These are phyloP conservation scores for Tromatobia lineatoria DNA, from an alignment of 2,888 invertebrate genomes.

Conservation along the genomic window DNA sequence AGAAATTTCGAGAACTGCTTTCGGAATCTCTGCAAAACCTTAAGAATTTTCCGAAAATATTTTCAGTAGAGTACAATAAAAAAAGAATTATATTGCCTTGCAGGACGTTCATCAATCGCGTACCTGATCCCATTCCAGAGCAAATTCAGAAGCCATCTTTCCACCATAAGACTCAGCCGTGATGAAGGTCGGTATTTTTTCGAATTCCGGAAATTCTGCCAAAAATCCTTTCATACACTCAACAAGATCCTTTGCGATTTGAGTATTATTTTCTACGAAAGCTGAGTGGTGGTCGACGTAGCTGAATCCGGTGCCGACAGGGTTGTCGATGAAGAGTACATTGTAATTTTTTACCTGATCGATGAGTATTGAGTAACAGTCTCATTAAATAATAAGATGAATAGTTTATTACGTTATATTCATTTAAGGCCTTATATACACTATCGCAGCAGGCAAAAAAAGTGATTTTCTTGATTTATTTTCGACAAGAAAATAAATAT, in stretches of 20 bases:
- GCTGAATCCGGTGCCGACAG: slow-evolving; percentile 95
- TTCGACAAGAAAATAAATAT: no score
- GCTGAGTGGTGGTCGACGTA: slow-evolving; percentile 88
- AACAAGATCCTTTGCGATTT: slow-evolving; percentile 92
- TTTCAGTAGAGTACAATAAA: no score
- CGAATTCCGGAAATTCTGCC: slow-evolving; percentile 89
- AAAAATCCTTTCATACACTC: slow-evolving; percentile 91
- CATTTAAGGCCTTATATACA: no score
- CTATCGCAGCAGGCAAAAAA: no score
- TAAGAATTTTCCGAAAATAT: no score
- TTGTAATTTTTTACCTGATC: slow-evolving; percentile 91
- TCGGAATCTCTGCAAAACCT: no score
- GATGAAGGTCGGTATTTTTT: slow-evolving; percentile 92
- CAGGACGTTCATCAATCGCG: slow-evolving; percentile 13
- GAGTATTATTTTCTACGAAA: slow-evolving; percentile 87
- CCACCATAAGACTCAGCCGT: slow-evolving; percentile 97
- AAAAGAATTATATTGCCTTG: neutral
- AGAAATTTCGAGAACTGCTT: no score
- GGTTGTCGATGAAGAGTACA: slow-evolving; percentile 95
- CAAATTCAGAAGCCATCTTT: slow-evolving; percentile 96
- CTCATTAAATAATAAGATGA: neutral
- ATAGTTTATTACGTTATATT: no score
- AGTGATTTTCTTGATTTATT: no score
- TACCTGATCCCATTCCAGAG: slow-evolving; percentile 87
- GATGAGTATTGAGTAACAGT: neutral